Evolutionary conservation across 2,113 vertebrate genomes (phyloP).

Genomic region (Ploceus nigricollis): DNA sequence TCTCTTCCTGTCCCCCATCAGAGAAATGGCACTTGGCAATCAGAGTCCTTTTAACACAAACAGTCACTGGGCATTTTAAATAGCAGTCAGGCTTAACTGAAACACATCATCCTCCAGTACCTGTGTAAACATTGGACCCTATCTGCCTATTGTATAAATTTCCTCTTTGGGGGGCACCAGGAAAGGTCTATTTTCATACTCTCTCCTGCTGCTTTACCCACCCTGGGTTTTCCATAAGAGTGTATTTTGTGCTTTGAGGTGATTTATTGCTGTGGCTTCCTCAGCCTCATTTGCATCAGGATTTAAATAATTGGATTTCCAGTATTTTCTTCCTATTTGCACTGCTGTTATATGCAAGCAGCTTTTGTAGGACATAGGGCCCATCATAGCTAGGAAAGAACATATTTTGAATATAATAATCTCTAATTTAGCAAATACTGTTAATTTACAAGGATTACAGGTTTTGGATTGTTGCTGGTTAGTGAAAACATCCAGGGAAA

Average conservation of each 20-base stretch:
- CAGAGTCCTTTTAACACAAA: background rate
- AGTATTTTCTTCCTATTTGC: background rate
- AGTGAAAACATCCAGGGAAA: background rate
- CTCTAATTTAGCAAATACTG: background rate
- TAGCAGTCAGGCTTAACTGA: background rate
- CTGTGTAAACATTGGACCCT: background rate
- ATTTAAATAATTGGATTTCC: constrained; percentile 5
- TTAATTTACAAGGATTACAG: background rate
- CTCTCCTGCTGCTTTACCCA: background rate
- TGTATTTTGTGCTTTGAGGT: background rate
- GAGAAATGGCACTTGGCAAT: background rate
- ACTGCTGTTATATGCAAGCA: background rate
- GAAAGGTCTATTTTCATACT: background rate
- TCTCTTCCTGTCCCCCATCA: background rate
- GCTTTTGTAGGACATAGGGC: background rate
- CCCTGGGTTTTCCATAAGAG: background rate
- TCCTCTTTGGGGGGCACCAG: background rate
- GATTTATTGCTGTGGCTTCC: constrained; percentile 6
- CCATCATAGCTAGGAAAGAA: background rate
- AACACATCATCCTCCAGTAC: background rate
- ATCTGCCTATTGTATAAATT: background rate
- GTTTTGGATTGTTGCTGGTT: background rate
- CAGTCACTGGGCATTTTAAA: background rate
- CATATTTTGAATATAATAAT: background rate
- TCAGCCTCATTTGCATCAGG: background rate